Evolutionary conservation across 2,888 invertebrate genomes (phyloP).

Genomic region (Girardia tigrina): DNA sequence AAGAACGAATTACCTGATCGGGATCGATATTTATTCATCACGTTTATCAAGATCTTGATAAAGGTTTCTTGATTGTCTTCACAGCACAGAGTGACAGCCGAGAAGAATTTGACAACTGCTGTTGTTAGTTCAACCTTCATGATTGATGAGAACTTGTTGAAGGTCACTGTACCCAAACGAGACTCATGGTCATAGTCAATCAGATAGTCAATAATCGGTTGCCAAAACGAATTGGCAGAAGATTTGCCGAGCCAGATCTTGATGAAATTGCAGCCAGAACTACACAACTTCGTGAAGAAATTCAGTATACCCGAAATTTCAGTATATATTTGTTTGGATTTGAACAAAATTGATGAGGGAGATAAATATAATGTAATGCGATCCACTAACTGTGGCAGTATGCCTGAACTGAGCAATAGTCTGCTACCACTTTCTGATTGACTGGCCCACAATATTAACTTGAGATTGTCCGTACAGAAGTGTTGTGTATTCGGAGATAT

Average conservation of each 20-base stretch:
- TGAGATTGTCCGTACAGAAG: neutral
- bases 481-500: conserved; percentile 1
- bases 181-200: neutral
- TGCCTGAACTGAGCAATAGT: neutral
- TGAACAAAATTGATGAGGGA: neutral
- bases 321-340: neutral
- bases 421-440: neutral
- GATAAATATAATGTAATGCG: neutral
- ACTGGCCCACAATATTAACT: conserved; percentile 11
- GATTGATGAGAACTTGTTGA: neutral
- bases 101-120: conserved; percentile 67
- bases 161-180: neutral
- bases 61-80: conserved; percentile 68
- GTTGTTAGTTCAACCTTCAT: conserved; percentile 42
- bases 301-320: neutral
- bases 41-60: conserved; percentile 65
- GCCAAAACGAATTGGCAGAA: neutral
- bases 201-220: neutral
- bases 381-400: neutral
- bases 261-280: neutral
- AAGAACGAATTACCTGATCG: neutral
- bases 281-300: neutral
- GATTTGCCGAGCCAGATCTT: neutral
- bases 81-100: conserved; percentile 70
- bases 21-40: conserved; percentile 52